These are phyloP conservation scores for Drosophila kepulauana DNA, from an alignment of 1,140 invertebrate genomes.

Conservation along the genomic window DNA sequence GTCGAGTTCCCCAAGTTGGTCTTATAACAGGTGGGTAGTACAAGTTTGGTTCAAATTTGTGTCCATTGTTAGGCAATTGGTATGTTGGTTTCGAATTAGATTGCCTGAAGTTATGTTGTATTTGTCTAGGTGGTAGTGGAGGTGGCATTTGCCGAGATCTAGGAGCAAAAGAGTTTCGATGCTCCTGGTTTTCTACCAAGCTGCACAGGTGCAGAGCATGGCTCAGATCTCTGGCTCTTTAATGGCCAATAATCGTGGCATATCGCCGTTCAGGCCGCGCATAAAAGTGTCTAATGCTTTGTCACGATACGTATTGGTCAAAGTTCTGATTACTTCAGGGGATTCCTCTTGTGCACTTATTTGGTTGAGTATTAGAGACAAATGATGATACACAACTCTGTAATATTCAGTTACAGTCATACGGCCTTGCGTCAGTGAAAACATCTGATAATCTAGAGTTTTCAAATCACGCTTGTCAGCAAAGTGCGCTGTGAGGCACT, in stretches of 20 bases:
- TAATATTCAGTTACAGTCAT: constrained; percentile 14
- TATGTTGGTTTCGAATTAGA: no score
- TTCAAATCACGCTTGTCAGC: constrained; percentile 12
- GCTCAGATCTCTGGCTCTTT: constrained; percentile 23
- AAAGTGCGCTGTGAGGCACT: constrained; percentile 3
- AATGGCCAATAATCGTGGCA: constrained; percentile 24
- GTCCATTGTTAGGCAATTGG: no score
- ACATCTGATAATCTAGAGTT: constrained; percentile 6
- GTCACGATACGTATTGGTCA: constrained; percentile 3
- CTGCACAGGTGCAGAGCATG: constrained; percentile 22
- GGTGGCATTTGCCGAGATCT: constrained; percentile 8
- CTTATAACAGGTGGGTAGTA: no score
- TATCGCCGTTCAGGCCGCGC: constrained; percentile 12
- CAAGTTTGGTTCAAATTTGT: no score
- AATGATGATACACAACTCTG: constrained; percentile 18
- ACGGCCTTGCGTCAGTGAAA: constrained; percentile 11
- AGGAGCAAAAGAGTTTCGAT: constrained; percentile 11
- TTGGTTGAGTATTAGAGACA: constrained; percentile 10
- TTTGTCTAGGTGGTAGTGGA: constrained; percentile 18
- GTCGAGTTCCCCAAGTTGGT: no score
- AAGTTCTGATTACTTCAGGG: constrained; percentile 5
- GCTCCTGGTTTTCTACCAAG: constrained; percentile 23
- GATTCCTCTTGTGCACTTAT: constrained; percentile 13
- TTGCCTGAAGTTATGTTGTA: no score
- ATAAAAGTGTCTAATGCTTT: constrained; percentile 24